Evolutionary conservation across 2,797 vertebrate genomes (phyloP).

Genomic region (Luscinia luscinia): DNA sequence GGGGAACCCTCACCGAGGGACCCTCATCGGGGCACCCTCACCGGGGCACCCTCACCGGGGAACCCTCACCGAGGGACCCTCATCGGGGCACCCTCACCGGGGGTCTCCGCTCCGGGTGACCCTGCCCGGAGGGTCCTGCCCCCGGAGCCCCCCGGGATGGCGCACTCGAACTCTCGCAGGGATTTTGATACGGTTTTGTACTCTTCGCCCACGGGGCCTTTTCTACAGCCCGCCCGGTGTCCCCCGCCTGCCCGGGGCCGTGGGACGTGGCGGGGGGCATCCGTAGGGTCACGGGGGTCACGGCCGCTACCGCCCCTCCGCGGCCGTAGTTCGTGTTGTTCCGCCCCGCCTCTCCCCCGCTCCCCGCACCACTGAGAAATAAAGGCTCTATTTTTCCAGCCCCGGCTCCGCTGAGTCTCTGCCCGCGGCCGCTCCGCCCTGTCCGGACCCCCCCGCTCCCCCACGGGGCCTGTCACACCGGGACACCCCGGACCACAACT

Average conservation of each 20-base stretch:
- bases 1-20: neutral
- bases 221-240: neutral
- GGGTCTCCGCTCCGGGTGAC: neutral
- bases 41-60: too few relatives aligned
- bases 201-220: neutral
- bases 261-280: neutral
- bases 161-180: neutral
- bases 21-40: neutral
- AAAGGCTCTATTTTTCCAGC: constrained; percentile 53
- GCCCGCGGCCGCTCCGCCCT: neutral
- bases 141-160: neutral
- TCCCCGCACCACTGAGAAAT: neutral
- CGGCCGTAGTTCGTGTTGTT: neutral
- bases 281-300: neutral
- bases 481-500: neutral
- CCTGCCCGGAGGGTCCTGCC: neutral
- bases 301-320: neutral
- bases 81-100: neutral
- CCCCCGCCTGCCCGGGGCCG: neutral
- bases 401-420: neutral
- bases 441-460: neutral
- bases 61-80: neutral
- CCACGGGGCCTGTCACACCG: fast-evolving
- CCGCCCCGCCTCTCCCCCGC: neutral
- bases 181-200: constrained; percentile 23